Evolutionary conservation across 2,888 invertebrate species (phyloP).

Genomic region (Enchytraeus crypticus): DNA sequence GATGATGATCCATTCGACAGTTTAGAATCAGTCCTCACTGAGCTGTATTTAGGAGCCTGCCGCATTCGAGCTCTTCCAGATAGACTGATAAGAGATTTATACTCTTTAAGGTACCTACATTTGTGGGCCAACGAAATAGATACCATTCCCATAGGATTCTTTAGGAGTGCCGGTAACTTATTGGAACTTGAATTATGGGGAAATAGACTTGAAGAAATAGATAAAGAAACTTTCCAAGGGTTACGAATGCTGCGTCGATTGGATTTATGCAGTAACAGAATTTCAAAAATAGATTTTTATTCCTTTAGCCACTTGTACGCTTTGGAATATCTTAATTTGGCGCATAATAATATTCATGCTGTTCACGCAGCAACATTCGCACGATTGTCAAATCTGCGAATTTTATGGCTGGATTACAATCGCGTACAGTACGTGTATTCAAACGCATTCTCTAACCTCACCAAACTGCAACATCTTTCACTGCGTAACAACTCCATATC

Average conservation of each 20-base stretch:
- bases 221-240: constrained; percentile 18
- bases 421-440: constrained; percentile 15
- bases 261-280: constrained; percentile 25
- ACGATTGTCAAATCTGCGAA: constrained; percentile 20
- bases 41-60: constrained; percentile 23
- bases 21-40: constrained; percentile 18
- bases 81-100: constrained; percentile 14
- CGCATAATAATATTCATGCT: constrained; percentile 21
- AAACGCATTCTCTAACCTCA: constrained; percentile 20
- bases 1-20: constrained; percentile 18
- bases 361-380: constrained; percentile 17
- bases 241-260: constrained; percentile 19
- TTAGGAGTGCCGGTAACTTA: constrained; percentile 15
- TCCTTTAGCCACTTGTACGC: constrained; percentile 19
- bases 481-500: constrained; percentile 23
- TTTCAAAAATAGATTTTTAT: constrained; percentile 8
- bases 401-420: constrained; percentile 23
- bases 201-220: constrained; percentile 19
- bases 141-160: constrained; percentile 17
- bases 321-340: constrained; percentile 22
- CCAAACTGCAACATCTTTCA: constrained; percentile 15
- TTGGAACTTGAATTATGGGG: constrained; percentile 26
- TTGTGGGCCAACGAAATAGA: constrained; percentile 25
- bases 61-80: constrained; percentile 15
- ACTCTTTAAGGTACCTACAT: constrained; percentile 17